These are phyloP conservation scores for Ageneiosus marmoratus DNA, from an alignment of 2,113 vertebrate species.

Conservation along the genomic window DNA sequence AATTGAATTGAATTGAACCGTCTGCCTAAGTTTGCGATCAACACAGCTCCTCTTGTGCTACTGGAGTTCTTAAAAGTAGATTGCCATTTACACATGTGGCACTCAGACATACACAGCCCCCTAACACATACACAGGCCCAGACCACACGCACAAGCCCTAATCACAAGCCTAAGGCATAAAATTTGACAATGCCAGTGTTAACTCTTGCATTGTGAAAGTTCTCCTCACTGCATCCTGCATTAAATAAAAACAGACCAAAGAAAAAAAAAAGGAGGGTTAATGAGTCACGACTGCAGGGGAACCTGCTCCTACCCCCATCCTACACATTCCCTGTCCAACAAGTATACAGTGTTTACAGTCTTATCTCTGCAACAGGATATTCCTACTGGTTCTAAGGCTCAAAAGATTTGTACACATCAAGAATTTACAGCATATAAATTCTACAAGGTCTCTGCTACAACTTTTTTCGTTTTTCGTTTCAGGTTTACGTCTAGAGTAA, in stretches of 20 bases:
- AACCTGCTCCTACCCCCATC: neutral
- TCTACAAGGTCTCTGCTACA: neutral
- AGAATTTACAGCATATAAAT: neutral
- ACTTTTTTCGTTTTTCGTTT: neutral
- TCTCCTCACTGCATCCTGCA: neutral
- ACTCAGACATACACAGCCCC: neutral
- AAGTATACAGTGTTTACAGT: constrained; percentile 24
- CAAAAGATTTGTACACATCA: constrained; percentile 11
- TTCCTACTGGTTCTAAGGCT: neutral
- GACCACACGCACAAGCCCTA: neutral
- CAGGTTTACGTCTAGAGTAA: too few species aligned
- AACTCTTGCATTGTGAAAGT: too few species aligned
- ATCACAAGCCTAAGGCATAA: neutral
- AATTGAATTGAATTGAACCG: too few species aligned
- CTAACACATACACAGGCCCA: neutral
- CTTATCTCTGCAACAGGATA: neutral
- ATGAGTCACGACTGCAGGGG: constrained; percentile 5
- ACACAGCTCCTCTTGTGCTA: neutral
- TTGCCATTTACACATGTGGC: constrained; percentile 9
- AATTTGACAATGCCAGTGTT: neutral
- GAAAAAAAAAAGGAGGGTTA: neutral
- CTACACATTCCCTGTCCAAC: neutral
- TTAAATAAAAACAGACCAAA: neutral
- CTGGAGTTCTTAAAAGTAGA: neutral
- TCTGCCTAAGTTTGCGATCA: neutral